Evolutionary conservation across 2,113 vertebrate genomes (phyloP).

Genomic region (Rhineura floridana): DNA sequence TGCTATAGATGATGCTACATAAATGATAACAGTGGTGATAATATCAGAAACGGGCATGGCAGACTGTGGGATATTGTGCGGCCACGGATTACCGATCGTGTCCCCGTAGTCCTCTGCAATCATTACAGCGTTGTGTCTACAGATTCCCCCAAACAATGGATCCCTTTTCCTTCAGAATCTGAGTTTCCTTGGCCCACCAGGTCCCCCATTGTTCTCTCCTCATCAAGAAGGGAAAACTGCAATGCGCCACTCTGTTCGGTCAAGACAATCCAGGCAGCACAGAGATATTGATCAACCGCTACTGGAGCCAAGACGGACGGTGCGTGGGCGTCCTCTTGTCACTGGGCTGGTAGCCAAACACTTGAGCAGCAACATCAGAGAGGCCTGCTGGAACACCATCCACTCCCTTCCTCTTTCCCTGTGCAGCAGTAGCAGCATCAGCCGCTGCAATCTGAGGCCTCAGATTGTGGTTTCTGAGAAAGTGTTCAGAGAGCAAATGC

Average conservation of each 20-base stretch:
- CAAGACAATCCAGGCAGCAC: neutral
- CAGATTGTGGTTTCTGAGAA: neutral
- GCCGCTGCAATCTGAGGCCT: neutral
- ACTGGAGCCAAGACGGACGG: neutral
- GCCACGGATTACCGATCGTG: no score
- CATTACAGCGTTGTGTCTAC: neutral
- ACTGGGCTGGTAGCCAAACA: neutral
- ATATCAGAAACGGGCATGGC: no score
- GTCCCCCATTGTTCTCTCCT: neutral
- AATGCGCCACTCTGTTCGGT: neutral
- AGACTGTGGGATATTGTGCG: no score
- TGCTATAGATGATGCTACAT: no score
- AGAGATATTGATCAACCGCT: neutral
- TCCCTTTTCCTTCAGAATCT: neutral
- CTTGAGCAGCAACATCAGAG: neutral
- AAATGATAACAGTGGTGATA: no score
- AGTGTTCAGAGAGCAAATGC: accelerated
- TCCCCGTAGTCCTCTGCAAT: neutral
- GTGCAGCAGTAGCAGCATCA: neutral
- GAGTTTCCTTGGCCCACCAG: neutral
- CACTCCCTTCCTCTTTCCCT: no score
- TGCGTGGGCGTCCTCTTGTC: neutral
- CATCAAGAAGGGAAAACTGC: neutral
- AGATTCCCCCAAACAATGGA: neutral
- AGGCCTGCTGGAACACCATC: neutral